These are phyloP conservation scores for Campaea margaritaria DNA, from an alignment of 2,888 invertebrate genomes.

Conservation along the genomic window DNA sequence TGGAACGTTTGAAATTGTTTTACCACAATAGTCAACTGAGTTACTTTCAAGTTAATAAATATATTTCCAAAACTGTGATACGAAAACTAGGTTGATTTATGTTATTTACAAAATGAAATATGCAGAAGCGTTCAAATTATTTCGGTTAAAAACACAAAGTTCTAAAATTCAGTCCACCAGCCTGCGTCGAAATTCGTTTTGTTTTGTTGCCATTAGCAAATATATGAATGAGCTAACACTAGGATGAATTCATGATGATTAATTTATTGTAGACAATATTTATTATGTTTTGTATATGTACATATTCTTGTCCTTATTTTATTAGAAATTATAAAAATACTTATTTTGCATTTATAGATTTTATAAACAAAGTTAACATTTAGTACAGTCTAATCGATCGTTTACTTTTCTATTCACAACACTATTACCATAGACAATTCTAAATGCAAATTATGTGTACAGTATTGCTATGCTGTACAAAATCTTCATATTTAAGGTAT, in stretches of 20 bases:
- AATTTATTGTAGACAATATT: too few relatives aligned
- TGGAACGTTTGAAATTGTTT: slow-evolving; percentile 85
- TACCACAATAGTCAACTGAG: slow-evolving; percentile 81
- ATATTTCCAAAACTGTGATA: not conserved
- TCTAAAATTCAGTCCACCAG: slow-evolving; percentile 66
- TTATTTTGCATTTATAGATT: too few relatives aligned
- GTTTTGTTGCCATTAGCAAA: slow-evolving; percentile 54
- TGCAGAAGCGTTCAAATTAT: slow-evolving; percentile 63
- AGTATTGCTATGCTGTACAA: too few relatives aligned
- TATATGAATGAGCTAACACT: too few relatives aligned
- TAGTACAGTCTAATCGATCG: slow-evolving; percentile 7
- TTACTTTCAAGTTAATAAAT: slow-evolving; percentile 58
- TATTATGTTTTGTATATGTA: too few relatives aligned
- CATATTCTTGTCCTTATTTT: too few relatives aligned
- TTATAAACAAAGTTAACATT: too few relatives aligned
- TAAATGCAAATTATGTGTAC: too few relatives aligned
- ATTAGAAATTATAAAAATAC: too few relatives aligned
- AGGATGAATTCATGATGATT: too few relatives aligned
- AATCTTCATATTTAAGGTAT: too few relatives aligned
- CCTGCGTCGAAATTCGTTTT: slow-evolving; percentile 62
- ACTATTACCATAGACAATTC: slow-evolving; percentile 11
- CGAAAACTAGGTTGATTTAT: not conserved
- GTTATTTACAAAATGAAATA: slow-evolving; percentile 40
- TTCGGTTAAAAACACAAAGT: slow-evolving; percentile 71
- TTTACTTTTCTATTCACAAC: not conserved